Evolutionary conservation across 30 jellyfish, hydroid and myxozoan species (phyloP), one percentile per base, ranked within the genome.

Genomic region (Aurelia coerulea): DNA sequence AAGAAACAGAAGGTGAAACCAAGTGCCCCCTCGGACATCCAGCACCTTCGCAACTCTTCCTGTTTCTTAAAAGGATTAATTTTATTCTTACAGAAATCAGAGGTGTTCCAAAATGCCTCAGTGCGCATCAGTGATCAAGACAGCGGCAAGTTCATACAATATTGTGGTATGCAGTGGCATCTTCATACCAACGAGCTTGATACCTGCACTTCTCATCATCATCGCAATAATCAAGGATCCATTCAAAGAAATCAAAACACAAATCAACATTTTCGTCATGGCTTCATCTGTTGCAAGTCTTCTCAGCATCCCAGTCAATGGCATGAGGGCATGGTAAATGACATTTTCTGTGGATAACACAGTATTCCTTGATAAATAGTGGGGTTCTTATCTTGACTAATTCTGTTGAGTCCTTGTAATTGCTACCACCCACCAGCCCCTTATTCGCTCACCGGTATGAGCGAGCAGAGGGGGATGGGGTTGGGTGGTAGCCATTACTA

Each of bases 281-380:
- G 37, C 79, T 15, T 79, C 89, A 11, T 49, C 80, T 4, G 46
- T 65, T n/a, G 89, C 89, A 2, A 79, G 89, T 56, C 64, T 79
- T n/a, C 64, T 79, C 54, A 58, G 79, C 68, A 80, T 63, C 3
- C 89, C 89, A 32, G 89, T 79, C 41, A 79, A 64, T 41, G 46
- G 79, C 12, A 10, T 64, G 8, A 39, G 89, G 41, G 3, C 52
- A 6, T 56, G 76, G 76, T 11, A 51, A 33, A 62, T 46, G 14
- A 0, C 11, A 32, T 34, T 17, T 41, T 15, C 65, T 34, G 8
- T 46, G 13, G 13, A 6, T 46, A 7, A 6, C 29, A 23, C 29
- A 23, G 29, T 46, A 9, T 9, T 46, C 56, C 14, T 46, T 6
- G 1, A 6, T 42, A 46, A 46, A 46, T 9, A 46, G 56, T 46